Conservation (phyloP, 2,888 invertebrate genomes). For the Anaspis maculata region DNA sequence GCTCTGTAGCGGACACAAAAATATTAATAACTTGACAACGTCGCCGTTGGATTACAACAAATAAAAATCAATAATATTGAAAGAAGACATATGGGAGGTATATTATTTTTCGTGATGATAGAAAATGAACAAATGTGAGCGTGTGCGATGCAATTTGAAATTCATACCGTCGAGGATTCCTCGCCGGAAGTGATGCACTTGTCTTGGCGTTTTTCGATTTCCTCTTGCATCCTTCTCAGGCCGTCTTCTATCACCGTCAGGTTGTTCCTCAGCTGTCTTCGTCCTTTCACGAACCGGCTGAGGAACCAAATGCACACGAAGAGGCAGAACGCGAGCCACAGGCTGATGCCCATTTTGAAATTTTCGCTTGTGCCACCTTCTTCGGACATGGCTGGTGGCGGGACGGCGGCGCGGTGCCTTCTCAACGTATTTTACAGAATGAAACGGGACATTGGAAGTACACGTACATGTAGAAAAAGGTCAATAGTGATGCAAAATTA, state of each 20-base stretch:
- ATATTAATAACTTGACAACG: constrained; percentile 5
- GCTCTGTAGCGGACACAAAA: not conserved
- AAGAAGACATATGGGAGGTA: no score
- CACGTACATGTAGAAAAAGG: constrained; percentile 9
- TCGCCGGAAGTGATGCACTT: constrained; percentile 22
- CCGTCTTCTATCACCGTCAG: constrained; percentile 37
- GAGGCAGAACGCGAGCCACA: constrained; percentile 31
- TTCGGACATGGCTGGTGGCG: not conserved
- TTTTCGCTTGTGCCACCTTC: constrained; percentile 3
- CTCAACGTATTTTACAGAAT: no score
- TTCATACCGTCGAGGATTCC: no score
- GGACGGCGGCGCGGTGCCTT: no score
- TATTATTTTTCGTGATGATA: no score
- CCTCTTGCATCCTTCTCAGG: constrained; percentile 32
- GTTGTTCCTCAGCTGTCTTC: constrained; percentile 32
- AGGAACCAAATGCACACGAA: constrained; percentile 32
- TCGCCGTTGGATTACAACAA: constrained; percentile 11
- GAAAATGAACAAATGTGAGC: no score
- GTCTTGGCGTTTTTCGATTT: constrained; percentile 27
- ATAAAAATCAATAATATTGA: constrained; percentile 4
- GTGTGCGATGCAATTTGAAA: no score
- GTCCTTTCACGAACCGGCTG: constrained; percentile 29
- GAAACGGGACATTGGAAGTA: not conserved
- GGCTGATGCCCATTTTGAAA: constrained; percentile 22
- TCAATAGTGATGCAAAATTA: constrained; percentile 13